Percentiles rank a stretch among this genome's conserved stretches.
These are phyloP conservation scores for Calephelis nemesis DNA, from an alignment of 1,140 invertebrate species.

Conservation along the genomic window DNA sequence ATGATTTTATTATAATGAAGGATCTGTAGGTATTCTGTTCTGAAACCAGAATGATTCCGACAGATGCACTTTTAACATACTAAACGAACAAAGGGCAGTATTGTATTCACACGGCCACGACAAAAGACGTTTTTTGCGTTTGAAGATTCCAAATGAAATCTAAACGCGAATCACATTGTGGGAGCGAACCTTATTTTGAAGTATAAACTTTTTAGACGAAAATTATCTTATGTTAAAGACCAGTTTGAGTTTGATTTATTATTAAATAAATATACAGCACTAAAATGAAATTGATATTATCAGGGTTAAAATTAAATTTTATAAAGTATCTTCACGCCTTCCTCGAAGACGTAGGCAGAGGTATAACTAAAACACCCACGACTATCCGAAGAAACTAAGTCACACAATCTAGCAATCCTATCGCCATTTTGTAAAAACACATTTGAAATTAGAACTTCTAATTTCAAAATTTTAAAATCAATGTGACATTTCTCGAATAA, in stretches of 20 bases:
- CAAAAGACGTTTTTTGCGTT: conserved; percentile 61
- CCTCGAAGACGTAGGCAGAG: too few species aligned
- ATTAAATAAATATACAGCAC: neutral
- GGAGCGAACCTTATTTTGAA: conserved; percentile 52
- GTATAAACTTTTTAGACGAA: conserved; percentile 38
- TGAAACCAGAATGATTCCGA: conserved; percentile 18
- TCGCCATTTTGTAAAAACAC: neutral
- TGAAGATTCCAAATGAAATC: conserved; percentile 57
- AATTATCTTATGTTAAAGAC: conserved; percentile 22
- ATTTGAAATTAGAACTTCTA: neutral
- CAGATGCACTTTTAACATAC: conserved; percentile 65
- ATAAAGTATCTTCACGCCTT: too few species aligned
- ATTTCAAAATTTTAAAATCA: neutral
- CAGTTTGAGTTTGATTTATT: neutral
- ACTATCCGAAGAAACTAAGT: too few species aligned
- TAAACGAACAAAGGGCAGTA: conserved; percentile 48
- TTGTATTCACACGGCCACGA: conserved; percentile 60
- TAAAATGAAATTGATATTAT: too few species aligned
- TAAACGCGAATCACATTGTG: conserved; percentile 62
- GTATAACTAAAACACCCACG: too few species aligned
- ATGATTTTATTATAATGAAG: neutral
- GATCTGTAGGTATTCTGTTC: conserved; percentile 1
- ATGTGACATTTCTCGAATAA: neutral
- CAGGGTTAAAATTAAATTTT: too few species aligned
- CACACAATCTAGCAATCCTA: too few species aligned